Base-by-base conservation (phyloP, 2,888 invertebrate genomes). In the Nycteola revayana region DNA sequence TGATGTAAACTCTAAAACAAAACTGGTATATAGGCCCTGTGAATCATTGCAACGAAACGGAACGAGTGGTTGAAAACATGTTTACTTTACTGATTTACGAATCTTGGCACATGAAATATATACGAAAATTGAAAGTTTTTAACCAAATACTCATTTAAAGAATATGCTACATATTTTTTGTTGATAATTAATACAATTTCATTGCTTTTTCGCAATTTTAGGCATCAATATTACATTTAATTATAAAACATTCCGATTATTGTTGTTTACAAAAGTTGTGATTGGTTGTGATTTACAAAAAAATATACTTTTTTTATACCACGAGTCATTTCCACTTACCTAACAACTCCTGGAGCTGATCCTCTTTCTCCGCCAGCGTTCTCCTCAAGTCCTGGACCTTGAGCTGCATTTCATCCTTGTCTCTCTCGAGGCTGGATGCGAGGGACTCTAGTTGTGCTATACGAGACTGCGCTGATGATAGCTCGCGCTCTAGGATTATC, bases 361-460 rank as follows among this genome's bases (percentile, higher is more conserved):
- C 74, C 9, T 86, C 84, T 42, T 68, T 75, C 51, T 85, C 82
- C 0, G 76, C 81, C 21, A 82, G 50, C n/a, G 65, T 75, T 20
- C 86, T 75, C 49, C 90, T 90, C n/a, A 87, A 89, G 34, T 91
- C 90, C 22, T 91, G 89, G 14, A 94, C 66, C 31, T 87, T 84
- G 39, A 92, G 91, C 18, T 93, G 93, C 50, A 95, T 92, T 20
- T 91, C 91, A 43, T 93, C 94, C 60, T 94, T 95, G 42, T 93
- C 91, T 1, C 70, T 68, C 58, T 92, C 90, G 45, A 93, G 68
- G 9, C 84, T 84, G 1, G 87, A 41, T 0, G 72, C 72, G 37
- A 63, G 82, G 29, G 40, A 79, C 49, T 77, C 91, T 68, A 79
- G 89, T 83, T 84, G 83, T 0, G 65, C 81, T 25, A 78, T 62